These are phyloP conservation scores for Coecobrya sp. DNA, from an alignment of 2,888 invertebrate species.

Conservation along the genomic window DNA sequence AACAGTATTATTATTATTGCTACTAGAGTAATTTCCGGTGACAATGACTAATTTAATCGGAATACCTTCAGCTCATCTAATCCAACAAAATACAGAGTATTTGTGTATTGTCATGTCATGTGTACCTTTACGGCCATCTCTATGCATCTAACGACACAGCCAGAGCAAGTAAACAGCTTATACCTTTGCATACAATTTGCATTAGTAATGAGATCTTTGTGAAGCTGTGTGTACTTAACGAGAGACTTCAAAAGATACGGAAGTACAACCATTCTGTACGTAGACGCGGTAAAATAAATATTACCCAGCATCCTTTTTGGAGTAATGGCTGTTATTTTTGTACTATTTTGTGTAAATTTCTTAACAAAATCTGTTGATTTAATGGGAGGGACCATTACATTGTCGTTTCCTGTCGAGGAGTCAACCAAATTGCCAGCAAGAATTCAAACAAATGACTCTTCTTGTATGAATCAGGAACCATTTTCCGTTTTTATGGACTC, in stretches of 20 bases:
- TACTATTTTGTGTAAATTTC: constrained; percentile 63
- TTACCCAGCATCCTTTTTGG: constrained; percentile 41
- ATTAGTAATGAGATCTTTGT: constrained; percentile 69
- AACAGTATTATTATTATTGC: constrained; percentile 15
- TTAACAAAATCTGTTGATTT: constrained; percentile 75
- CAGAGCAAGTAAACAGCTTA: constrained; percentile 66
- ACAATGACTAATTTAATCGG: constrained; percentile 80
- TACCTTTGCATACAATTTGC: constrained; percentile 76
- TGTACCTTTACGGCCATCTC: constrained; percentile 31
- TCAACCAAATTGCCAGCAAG: constrained; percentile 42
- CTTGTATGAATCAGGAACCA: constrained; percentile 49
- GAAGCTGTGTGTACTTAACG: not conserved
- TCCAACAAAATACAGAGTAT: constrained; percentile 60
- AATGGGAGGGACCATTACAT: constrained; percentile 46
- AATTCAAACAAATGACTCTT: constrained; percentile 44
- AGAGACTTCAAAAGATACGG: not conserved
- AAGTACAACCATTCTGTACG: not conserved
- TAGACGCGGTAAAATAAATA: constrained; percentile 53
- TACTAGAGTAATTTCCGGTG: constrained; percentile 73
- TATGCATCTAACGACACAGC: constrained; percentile 6
- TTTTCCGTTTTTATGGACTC: constrained; percentile 41
- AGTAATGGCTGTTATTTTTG: constrained; percentile 70
- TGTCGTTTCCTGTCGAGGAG: constrained; percentile 44
- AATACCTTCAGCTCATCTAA: constrained; percentile 79
- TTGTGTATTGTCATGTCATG: constrained; percentile 61